Evolutionary conservation across 2,113 vertebrate genomes (phyloP).

Genomic region (Pterocles burchelli): DNA sequence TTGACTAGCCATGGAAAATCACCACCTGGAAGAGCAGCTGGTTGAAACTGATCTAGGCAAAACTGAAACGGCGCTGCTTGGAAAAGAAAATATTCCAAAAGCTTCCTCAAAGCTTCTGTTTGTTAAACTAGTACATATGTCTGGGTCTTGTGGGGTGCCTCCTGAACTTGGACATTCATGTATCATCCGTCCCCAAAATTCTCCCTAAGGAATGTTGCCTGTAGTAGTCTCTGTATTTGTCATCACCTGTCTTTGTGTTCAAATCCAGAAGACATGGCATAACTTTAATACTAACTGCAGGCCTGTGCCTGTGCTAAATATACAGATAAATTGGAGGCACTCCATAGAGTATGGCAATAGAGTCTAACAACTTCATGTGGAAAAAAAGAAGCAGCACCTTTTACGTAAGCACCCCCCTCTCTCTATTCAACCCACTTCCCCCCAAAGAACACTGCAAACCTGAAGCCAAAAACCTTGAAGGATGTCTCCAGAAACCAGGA

Average conservation of each 20-base stretch:
- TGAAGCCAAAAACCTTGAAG: background rate
- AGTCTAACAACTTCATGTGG: background rate
- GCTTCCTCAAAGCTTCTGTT: background rate
- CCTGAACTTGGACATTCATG: background rate
- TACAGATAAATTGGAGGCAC: accelerated
- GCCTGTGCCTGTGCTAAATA: no score
- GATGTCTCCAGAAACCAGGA: background rate
- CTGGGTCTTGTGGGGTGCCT: background rate
- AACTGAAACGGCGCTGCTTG: background rate
- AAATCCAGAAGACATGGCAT: background rate
- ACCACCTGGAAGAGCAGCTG: background rate
- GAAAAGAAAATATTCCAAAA: background rate
- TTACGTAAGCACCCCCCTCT: background rate
- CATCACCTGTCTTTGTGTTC: background rate
- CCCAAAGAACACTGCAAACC: background rate
- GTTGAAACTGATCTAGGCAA: background rate
- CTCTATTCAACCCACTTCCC: background rate
- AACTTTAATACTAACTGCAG: background rate
- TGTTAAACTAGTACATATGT: background rate
- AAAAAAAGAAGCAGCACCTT: background rate
- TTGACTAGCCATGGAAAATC: background rate
- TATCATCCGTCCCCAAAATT: background rate
- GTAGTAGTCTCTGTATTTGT: background rate
- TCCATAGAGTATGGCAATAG: background rate
- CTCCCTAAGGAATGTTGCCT: background rate